Conservation (phyloP, 2,797 vertebrate genomes). For the Epinephelus awoara region DNA sequence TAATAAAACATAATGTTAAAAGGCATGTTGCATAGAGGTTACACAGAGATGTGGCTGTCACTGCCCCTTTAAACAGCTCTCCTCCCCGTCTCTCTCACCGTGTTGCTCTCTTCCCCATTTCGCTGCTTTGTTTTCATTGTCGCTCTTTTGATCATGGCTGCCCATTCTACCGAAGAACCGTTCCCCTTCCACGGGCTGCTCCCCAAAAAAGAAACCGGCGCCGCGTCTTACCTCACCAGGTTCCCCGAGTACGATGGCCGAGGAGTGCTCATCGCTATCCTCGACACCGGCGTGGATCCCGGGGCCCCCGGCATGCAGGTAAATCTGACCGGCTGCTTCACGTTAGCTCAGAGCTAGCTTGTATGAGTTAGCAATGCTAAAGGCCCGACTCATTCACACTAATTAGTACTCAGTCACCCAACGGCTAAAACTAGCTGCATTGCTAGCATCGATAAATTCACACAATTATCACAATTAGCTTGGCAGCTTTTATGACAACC, state of each 20-base stretch:
- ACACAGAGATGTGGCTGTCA: neutral
- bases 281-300: constrained; percentile 98
- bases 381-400: constrained; percentile 68
- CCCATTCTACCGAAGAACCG: constrained; percentile 90
- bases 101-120: constrained; percentile 68
- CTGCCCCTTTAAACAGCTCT: constrained; percentile 80
- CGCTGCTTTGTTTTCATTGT: constrained; percentile 83
- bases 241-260: constrained; percentile 96
- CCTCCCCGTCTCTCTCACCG: constrained; percentile 52
- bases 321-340: constrained; percentile 62
- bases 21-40: neutral
- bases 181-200: constrained; percentile 97
- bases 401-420: constrained; percentile 23
- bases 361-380: constrained; percentile 55
- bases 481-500: constrained; percentile 40
- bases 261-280: constrained; percentile 93
- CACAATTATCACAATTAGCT: neutral
- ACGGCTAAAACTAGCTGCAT: constrained; percentile 1
- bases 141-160: constrained; percentile 89
- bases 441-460: constrained; percentile 1
- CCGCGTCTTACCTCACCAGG: constrained; percentile 91
- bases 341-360: constrained; percentile 44
- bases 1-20: no score
- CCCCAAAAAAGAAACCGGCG: constrained; percentile 97
- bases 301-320: constrained; percentile 99